Conservation (phyloP, 1,140 invertebrate genomes). For the Drosophila ironensis region DNA sequence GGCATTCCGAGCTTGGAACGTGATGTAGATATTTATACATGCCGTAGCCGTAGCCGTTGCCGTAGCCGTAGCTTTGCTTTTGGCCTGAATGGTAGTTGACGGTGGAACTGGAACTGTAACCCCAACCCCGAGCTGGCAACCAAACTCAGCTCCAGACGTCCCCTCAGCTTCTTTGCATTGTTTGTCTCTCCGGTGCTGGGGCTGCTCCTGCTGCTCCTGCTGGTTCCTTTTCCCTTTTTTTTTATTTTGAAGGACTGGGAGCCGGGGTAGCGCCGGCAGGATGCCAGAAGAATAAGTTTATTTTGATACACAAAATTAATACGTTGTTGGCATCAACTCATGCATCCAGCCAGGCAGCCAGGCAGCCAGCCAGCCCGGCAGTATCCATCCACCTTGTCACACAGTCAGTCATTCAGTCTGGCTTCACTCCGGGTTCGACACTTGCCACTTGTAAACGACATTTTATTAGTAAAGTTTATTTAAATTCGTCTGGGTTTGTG, state of each 20-base stretch:
- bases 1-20: conserved; percentile 76
- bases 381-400: too few species aligned
- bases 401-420: background rate
- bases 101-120: conserved; percentile 14
- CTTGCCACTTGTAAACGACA: conserved; percentile 80
- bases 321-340: conserved; percentile 77
- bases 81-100: conserved; percentile 8
- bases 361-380: conserved; percentile 5
- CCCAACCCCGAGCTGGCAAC: background rate
- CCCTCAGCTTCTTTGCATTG: conserved; percentile 36
- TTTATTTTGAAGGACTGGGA: too few species aligned
- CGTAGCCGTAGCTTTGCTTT: background rate
- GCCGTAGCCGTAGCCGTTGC: conserved; percentile 22
- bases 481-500: conserved; percentile 65
- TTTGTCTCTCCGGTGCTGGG: too few species aligned
- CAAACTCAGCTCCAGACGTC: background rate
- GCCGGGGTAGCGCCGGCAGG: conserved; percentile 5
- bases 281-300: conserved; percentile 73
- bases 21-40: conserved; percentile 80
- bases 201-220: too few species aligned
- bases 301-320: conserved; percentile 80
- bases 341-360: conserved; percentile 25
- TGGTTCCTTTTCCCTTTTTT: background rate
- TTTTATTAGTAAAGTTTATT: conserved; percentile 80
- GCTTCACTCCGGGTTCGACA: conserved; percentile 44